phyloP scores from a whole-genome alignment of 2,113 vertebrate species.

The Murina feae region DNA sequence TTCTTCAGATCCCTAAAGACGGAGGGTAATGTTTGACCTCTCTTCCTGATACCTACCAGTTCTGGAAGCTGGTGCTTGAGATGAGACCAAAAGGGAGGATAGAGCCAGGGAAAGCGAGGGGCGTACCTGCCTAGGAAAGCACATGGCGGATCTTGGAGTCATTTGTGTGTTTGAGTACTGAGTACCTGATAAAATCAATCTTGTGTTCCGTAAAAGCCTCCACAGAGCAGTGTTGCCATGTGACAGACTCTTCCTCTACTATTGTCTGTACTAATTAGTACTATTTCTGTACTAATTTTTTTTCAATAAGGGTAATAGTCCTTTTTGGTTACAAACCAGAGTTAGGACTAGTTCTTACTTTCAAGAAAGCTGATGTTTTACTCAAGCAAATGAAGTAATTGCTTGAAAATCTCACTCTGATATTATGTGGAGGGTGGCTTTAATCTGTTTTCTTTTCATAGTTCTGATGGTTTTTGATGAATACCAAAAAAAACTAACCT shows the following conservation, averaged over 20 bases:
- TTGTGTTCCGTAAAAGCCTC: not conserved
- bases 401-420: constrained; percentile 75
- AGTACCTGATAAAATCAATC: not conserved
- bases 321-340: constrained; percentile 35
- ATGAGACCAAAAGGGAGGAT: not conserved
- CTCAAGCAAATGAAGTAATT: constrained; percentile 79
- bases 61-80: not conserved
- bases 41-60: too few species aligned
- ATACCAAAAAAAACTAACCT: constrained; percentile 72
- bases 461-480: constrained; percentile 78
- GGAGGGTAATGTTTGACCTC: not conserved
- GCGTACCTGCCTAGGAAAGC: not conserved
- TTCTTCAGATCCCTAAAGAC: not conserved
- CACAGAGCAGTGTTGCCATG: not conserved
- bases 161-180: not conserved
- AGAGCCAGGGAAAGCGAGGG: not conserved
- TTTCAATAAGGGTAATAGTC: not conserved
- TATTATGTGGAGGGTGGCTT: constrained; percentile 78
- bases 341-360: constrained; percentile 73
- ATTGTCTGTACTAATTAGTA: not conserved
- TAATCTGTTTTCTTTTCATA: constrained; percentile 67
- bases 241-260: not conserved
- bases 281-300: not conserved
- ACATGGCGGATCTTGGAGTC: not conserved
- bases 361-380: constrained; percentile 81